Base-by-base conservation (phyloP, 2,113 vertebrate genomes). In the Sialia sialis region DNA sequence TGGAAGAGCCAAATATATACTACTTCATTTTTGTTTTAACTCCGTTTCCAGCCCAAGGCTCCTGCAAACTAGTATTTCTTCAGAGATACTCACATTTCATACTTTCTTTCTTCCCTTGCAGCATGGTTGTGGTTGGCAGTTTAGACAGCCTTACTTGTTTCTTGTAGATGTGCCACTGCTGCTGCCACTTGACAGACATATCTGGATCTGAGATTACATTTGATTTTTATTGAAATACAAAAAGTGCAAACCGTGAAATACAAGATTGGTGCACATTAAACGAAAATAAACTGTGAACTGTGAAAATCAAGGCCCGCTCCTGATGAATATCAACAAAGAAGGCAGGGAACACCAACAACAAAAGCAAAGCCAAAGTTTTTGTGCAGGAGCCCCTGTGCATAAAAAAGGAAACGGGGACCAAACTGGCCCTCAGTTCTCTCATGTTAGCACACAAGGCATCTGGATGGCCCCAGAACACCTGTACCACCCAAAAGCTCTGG, bases 161-260 rank as follows among this genome's bases (percentile, higher is more conserved):
- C 55, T 23, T 36, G 55, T 5, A 75, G 41, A 70, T 8, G 23
- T 60, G 63, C 68, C 60, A 36, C 59, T 78, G 77, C 74, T 60
- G 64, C 82, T 82, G 59, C 72, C 69, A 36, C 54, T 27, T 12
- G 55, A 97, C 52, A 91, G 69, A 94, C 41, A 87, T 76, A 82
- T 49, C 64, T 84, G 43, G 27, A 67, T 55, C 58, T 89, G 58
- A 74, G 94, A 93, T 89, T 96, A 94, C 54, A 79, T 86, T 97
- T 67, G 13, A 91, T 97, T 96, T 98, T 98, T 98, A 98, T 98
- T 98, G 98, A 98, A 98, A 97, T 98, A 98, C 92, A 98, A 98
- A 98, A 98, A 97, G 97, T 98, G 97, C 97, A 97, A 97, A 97
- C 38, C 67, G 94, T 98, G 96, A 98, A 97, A 96, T 97, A 98